A percentile compares a stretch with the other conserved stretches of the same genome.
Conservation (phyloP, 2,888 invertebrate genomes). For the Lymantria monacha region DNA sequence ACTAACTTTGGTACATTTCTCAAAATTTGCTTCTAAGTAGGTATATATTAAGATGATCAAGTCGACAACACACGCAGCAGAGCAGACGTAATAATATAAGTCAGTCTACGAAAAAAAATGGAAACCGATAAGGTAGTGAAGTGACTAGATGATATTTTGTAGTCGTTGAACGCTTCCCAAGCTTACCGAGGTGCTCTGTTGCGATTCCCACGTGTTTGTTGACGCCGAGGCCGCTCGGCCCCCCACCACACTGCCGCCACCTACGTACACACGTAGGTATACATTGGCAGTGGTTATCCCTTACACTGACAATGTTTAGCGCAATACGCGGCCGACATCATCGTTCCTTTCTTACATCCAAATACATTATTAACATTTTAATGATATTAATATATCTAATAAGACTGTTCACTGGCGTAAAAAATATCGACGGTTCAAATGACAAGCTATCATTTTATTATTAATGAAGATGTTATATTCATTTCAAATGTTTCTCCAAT, state of each 20-base stretch:
- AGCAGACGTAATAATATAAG: conserved; percentile 73
- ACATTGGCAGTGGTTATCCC: conserved; percentile 52
- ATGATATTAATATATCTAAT: not conserved
- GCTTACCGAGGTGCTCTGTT: conserved; percentile 76
- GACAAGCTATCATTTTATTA: no score
- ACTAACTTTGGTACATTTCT: conserved; percentile 64
- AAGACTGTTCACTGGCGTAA: no score
- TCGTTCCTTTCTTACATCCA: conserved; percentile 7
- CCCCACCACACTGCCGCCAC: conserved; percentile 75
- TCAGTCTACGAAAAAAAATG: conserved; percentile 74
- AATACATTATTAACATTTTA: not conserved
- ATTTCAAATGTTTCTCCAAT: no score
- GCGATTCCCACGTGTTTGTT: conserved; percentile 70
- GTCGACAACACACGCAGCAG: conserved; percentile 80
- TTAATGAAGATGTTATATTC: no score
- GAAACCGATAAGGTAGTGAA: conserved; percentile 72
- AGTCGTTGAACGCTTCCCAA: conserved; percentile 63
- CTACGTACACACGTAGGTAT: conserved; percentile 69
- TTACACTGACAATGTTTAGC: conserved; percentile 35
- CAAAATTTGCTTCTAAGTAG: conserved; percentile 66
- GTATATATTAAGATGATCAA: conserved; percentile 60
- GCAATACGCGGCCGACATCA: conserved; percentile 15
- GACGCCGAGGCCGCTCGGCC: conserved; percentile 64
- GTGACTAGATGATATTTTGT: conserved; percentile 61
- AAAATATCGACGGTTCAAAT: no score